phyloP scores from a whole-genome alignment of 2,797 vertebrate species.

The Moxostoma hubbsi region DNA sequence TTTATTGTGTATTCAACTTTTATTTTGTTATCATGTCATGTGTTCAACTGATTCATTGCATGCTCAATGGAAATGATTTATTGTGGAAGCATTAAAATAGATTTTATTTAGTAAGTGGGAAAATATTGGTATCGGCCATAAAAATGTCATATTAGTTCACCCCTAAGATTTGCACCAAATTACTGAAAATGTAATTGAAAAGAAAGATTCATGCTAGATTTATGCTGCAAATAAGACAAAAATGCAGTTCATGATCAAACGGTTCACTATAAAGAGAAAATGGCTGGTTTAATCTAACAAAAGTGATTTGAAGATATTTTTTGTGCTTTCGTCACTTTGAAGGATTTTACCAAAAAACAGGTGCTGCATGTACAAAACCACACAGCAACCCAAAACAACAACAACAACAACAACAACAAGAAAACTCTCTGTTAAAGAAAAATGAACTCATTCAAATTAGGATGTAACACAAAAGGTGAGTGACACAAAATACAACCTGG shows the following conservation, averaged over 20 bases:
- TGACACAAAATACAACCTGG: background rate
- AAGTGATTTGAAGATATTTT: background rate
- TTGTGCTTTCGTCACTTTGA: slow-evolving; percentile 16
- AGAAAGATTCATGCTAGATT: too few relatives aligned
- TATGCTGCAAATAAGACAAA: too few relatives aligned
- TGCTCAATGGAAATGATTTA: too few relatives aligned
- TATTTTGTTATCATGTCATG: too few relatives aligned
- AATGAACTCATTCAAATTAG: slow-evolving; percentile 1
- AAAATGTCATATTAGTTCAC: too few relatives aligned
- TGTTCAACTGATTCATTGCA: too few relatives aligned
- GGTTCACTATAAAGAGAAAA: slow-evolving; percentile 26
- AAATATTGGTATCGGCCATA: too few relatives aligned
- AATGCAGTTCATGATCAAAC: background rate
- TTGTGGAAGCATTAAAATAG: too few relatives aligned
- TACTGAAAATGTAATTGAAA: too few relatives aligned
- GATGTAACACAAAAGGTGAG: background rate
- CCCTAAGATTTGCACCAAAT: too few relatives aligned
- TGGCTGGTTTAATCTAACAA: background rate
- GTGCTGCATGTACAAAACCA: background rate
- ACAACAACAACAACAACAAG: slow-evolving; percentile 5
- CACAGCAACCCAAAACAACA: background rate
- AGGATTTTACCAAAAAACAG: background rate
- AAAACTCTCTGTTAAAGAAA: slow-evolving; percentile 14
- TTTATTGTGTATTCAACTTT: too few relatives aligned
- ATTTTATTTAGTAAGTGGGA: too few relatives aligned